Percentiles rank a stretch among this genome's conserved stretches.
Evolutionary conservation across 2,797 vertebrate species (phyloP).

Genomic region (Pseudomugil gertrudae): DNA sequence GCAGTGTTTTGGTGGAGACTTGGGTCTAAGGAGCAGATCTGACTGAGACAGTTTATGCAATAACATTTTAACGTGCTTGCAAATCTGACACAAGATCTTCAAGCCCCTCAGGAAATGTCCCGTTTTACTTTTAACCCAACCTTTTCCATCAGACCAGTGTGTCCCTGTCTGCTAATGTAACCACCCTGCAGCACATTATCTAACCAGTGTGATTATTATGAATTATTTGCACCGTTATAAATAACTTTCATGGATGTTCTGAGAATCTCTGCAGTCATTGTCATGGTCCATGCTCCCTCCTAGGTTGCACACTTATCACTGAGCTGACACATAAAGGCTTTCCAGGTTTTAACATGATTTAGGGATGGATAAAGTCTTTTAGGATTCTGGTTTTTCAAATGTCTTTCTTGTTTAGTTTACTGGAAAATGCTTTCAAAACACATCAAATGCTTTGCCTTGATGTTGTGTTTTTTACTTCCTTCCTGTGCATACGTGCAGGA

Average conservation of each 20-base stretch:
- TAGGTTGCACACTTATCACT: constrained; percentile 22
- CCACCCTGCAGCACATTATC: neutral
- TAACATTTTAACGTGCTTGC: neutral
- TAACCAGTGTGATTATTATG: constrained; percentile 7
- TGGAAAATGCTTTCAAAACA: constrained; percentile 40
- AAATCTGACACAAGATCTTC: neutral
- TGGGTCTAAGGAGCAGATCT: constrained; percentile 9
- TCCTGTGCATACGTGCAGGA: neutral
- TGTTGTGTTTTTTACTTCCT: constrained; percentile 20
- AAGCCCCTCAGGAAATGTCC: neutral
- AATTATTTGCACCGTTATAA: constrained; percentile 19
- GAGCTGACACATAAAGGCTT: constrained; percentile 22
- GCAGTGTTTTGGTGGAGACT: constrained; percentile 12
- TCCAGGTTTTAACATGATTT: constrained; percentile 37
- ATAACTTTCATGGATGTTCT: neutral
- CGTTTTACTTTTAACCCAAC: neutral
- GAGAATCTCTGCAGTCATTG: constrained; percentile 7
- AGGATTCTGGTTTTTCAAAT: constrained; percentile 5
- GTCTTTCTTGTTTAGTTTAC: constrained; percentile 25
- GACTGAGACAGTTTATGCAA: constrained; percentile 13
- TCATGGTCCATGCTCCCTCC: constrained; percentile 7
- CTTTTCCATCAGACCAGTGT: constrained; percentile 3
- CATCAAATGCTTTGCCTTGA: constrained; percentile 12
- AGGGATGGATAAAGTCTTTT: constrained; percentile 22
- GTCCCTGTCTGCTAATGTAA: neutral